Conservation (phyloP, 2,888 invertebrate genomes). For the Geophilus truncorum region DNA sequence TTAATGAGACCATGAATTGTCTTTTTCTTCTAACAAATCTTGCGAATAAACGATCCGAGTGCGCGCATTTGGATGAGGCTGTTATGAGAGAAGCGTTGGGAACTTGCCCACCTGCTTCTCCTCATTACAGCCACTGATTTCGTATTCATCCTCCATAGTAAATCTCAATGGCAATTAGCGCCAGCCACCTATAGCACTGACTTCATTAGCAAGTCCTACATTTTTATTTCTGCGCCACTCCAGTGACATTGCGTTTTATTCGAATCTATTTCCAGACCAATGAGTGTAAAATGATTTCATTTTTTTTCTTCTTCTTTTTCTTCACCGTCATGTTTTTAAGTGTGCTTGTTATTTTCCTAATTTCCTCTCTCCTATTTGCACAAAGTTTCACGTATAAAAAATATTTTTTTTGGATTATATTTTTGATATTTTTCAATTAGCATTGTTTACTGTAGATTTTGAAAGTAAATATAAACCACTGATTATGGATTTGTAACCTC, state of each 20-base stretch:
- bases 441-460: too few species aligned
- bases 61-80: slow-evolving; percentile 22
- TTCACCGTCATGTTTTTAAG: not conserved
- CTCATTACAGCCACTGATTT: slow-evolving; percentile 23
- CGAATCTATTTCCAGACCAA: not conserved
- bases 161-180: slow-evolving; percentile 25
- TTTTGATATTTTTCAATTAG: too few species aligned
- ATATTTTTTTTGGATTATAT: too few species aligned
- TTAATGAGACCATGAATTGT: slow-evolving; percentile 17
- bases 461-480: too few species aligned
- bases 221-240: not conserved
- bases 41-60: slow-evolving; percentile 25
- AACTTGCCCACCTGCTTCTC: slow-evolving; percentile 19
- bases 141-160: slow-evolving; percentile 17
- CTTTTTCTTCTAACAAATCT: slow-evolving; percentile 17
- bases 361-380: not conserved
- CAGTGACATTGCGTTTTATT: slow-evolving; percentile 5
- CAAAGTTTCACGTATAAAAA: too few species aligned
- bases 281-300: not conserved
- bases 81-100: slow-evolving; percentile 25
- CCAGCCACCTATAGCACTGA: slow-evolving; percentile 23
- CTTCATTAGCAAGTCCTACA: not conserved
- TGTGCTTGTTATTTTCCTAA: not conserved
- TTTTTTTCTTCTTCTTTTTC: not conserved
- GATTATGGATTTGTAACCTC: too few species aligned